phyloP scores from a whole-genome alignment of 1,140 invertebrate species.

The Sarcophaga bullata region DNA sequence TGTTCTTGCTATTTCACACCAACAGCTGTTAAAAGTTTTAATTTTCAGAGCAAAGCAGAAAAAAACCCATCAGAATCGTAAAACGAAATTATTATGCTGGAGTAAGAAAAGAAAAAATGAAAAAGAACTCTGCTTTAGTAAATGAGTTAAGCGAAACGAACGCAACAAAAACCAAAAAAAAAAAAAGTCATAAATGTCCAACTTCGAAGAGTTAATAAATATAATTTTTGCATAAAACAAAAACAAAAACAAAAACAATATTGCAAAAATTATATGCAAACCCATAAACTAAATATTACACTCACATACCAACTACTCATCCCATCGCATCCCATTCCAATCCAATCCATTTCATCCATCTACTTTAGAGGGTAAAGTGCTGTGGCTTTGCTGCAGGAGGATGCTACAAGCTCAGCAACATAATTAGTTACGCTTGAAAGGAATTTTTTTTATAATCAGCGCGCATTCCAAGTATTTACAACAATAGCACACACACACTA shows the following conservation, averaged over 20 bases:
- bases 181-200: constrained; percentile 43
- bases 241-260: constrained; percentile 23
- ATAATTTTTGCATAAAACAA: constrained; percentile 20
- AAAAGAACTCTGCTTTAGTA: constrained; percentile 11
- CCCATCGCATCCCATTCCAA: too few species aligned
- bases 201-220: constrained; percentile 42
- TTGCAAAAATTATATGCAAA: not conserved
- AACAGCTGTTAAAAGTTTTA: constrained; percentile 14
- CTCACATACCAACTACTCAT: not conserved
- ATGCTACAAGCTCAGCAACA: not conserved
- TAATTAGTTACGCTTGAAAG: constrained; percentile 45
- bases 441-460: constrained; percentile 31
- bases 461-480: constrained; percentile 5
- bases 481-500: constrained; percentile 32
- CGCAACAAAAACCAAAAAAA: not conserved
- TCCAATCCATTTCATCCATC: not conserved
- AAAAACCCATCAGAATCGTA: constrained; percentile 4
- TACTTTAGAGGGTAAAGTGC: not conserved
- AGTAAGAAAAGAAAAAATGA: too few species aligned
- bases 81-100: constrained; percentile 21
- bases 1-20: not conserved
- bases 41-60: not conserved
- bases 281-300: constrained; percentile 30
- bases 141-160: constrained; percentile 27
- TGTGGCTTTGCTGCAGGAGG: not conserved